Evolutionary conservation across 2,888 invertebrate genomes (phyloP).

Genomic region (Antheraea yamamai): DNA sequence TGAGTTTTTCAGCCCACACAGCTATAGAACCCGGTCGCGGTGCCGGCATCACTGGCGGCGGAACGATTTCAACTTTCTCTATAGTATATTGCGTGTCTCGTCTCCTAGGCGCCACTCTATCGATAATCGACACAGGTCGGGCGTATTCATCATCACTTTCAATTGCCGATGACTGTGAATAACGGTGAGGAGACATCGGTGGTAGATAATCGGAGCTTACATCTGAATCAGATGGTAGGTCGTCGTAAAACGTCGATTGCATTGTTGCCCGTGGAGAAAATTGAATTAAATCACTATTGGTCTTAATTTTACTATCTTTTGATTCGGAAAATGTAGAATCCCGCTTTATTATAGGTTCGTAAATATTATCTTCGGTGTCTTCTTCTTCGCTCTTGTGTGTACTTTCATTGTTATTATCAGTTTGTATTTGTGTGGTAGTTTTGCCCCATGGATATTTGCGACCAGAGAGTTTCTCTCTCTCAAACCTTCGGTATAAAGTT

Average conservation of each 20-base stretch:
- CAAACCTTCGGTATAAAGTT: constrained; percentile 88
- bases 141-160: constrained; percentile 69
- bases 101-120: constrained; percentile 64
- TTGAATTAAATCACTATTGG: constrained; percentile 65
- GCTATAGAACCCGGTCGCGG: constrained; percentile 69
- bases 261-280: constrained; percentile 60
- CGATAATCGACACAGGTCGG: constrained; percentile 64
- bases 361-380: constrained; percentile 48
- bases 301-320: constrained; percentile 33
- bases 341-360: constrained; percentile 54
- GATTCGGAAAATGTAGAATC: constrained; percentile 39
- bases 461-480: constrained; percentile 88
- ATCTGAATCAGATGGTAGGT: constrained; percentile 46
- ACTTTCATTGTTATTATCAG: constrained; percentile 46
- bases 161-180: constrained; percentile 35
- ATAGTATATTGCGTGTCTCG: constrained; percentile 58
- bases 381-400: constrained; percentile 35
- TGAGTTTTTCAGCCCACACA: constrained; percentile 75
- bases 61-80: constrained; percentile 70
- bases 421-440: constrained; percentile 32
- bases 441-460: constrained; percentile 87
- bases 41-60: constrained; percentile 74
- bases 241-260: constrained; percentile 50
- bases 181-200: constrained; percentile 38
- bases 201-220: constrained; percentile 61